Base-by-base conservation (phyloP, 2,113 vertebrate genomes). In the Heterotilapia buettikoferi region DNA sequence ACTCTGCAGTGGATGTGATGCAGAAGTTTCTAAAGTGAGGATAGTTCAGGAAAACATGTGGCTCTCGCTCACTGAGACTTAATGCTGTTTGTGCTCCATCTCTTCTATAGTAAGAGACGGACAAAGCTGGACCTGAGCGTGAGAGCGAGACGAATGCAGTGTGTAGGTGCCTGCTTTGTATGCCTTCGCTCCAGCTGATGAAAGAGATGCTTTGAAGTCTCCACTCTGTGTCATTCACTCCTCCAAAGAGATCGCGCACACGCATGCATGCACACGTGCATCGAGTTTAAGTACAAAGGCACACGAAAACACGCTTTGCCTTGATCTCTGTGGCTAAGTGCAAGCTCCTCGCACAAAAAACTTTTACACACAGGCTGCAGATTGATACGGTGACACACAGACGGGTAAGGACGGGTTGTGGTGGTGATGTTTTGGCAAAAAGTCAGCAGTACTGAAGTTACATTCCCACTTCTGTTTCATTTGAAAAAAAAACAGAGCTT, bases 121-220 rank as follows among this genome's bases (percentile, higher is more conserved):
- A 80, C 50, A 89, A 83, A 76, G 80, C 16, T 53, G 10, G 31
- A 26, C 21, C 5, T 3, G 19, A 43, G 8, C 53, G 14, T 21
- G 53, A 82, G 45, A 84, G 78, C 80, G 82, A 76, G 85, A 88
- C 29, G 71, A 29, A 57, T 85, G 71, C 36, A 52, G 54, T 36
- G 52, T 86, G 89, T 61, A 85, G 86, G 82, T 89, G 71, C 59
- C 52, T 24, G 86, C 36, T 85, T 85, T 87, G 53, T 79, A 63
- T 45, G 78, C 87, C 88, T 88, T 53, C 10, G 14, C 81, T 88
- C 40, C 8, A 31, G 87, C 83, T 90, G 93, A 95, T 93, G 84
- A 94, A 92, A 94, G 94, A 80, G 84, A 3, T 3, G 66, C 93
- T 95, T 94, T 95, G 93, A 95, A 94, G 94, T 92, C 59, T 85